Evolutionary conservation across 2,113 vertebrate genomes (phyloP).

Genomic region (Rousettus leschenaultii): DNA sequence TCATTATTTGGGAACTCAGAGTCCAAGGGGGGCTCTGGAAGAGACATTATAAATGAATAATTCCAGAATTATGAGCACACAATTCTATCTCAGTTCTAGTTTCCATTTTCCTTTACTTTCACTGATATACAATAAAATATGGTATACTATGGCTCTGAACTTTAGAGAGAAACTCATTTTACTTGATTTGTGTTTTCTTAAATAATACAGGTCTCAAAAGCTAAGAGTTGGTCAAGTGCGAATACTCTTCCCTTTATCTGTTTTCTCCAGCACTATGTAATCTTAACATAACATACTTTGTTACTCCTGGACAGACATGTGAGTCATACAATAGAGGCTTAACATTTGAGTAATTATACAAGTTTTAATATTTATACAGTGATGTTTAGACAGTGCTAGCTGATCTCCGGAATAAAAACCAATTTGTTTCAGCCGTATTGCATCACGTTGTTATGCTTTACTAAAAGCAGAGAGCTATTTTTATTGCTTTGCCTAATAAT

Average conservation of each 20-base stretch:
- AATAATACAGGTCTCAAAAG: slow-evolving; percentile 4
- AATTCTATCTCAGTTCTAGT: background rate
- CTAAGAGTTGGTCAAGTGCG: background rate
- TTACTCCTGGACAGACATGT: background rate
- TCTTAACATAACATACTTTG: background rate
- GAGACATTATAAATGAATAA: background rate
- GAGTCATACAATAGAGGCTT: background rate
- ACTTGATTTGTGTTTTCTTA: background rate
- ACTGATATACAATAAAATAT: background rate
- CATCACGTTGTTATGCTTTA: slow-evolving; percentile 40
- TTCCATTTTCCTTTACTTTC: background rate
- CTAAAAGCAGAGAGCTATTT: slow-evolving; percentile 51
- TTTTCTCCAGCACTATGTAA: background rate
- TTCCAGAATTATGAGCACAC: background rate
- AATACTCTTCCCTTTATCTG: background rate
- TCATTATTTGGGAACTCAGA: background rate
- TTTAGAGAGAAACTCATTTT: background rate
- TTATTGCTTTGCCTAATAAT: slow-evolving; percentile 2
- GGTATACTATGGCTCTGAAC: background rate
- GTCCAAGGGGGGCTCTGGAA: background rate
- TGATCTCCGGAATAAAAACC: background rate
- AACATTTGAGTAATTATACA: background rate
- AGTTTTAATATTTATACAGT: background rate
- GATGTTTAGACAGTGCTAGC: background rate
- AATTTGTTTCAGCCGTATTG: background rate